These are phyloP conservation scores for Limenitis camilla DNA, from an alignment of 2,888 invertebrate species.

Conservation along the genomic window DNA sequence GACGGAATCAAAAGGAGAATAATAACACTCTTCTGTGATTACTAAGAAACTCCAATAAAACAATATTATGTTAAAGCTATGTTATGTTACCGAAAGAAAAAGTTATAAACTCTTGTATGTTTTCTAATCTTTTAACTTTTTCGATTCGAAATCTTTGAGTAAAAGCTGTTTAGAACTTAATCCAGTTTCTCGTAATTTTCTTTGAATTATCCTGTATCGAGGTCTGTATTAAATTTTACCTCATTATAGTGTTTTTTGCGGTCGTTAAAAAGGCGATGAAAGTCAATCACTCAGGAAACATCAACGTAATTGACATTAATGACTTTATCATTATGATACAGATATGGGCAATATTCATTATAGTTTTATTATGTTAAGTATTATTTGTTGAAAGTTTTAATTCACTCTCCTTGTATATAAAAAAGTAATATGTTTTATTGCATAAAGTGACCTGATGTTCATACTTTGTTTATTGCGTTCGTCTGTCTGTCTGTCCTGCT, in stretches of 20 bases:
- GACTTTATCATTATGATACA: conserved; percentile 14
- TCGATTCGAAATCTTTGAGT: too few relatives aligned
- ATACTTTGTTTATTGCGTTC: too few relatives aligned
- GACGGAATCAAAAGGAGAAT: too few relatives aligned
- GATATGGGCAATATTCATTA: conserved; percentile 14
- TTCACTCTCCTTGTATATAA: background rate
- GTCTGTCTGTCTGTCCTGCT: too few relatives aligned
- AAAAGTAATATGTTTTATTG: background rate
- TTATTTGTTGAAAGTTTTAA: conserved; percentile 7
- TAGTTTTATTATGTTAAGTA: conserved; percentile 9
- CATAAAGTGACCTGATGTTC: background rate
- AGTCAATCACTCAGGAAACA: conserved; percentile 19
- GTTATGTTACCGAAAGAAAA: too few relatives aligned
- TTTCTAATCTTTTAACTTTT: too few relatives aligned
- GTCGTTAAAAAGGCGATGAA: conserved; percentile 22
- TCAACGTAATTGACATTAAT: conserved; percentile 22
- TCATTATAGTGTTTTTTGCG: conserved; percentile 18
- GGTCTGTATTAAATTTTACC: conserved; percentile 17
- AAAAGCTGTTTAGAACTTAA: background rate
- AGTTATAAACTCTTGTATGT: too few relatives aligned
- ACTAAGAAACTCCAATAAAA: too few relatives aligned
- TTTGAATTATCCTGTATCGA: conserved; percentile 2
- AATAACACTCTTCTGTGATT: too few relatives aligned
- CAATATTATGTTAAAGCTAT: too few relatives aligned
- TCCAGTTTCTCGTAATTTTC: conserved; percentile 7